Evolutionary conservation across 64 coral and sea anemone genomes (phyloP), one percentile per base, ranked within the genome.

Genomic region (Stichodactyla mertensii): DNA sequence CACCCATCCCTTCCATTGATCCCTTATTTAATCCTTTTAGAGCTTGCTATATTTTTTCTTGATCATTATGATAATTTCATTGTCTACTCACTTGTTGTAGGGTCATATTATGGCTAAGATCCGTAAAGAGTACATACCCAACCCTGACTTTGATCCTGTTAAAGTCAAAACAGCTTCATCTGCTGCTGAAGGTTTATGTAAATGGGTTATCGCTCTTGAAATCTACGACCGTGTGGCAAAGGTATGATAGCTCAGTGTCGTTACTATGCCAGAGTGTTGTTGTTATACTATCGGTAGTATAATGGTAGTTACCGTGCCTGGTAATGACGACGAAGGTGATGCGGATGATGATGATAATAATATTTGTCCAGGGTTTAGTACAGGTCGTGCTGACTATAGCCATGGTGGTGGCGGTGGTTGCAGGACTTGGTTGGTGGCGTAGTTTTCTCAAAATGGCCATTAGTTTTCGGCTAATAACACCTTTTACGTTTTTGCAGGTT

Each of bases 171-270:
- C 93, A 53, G 97, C 97, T 3, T 99, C 97, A 4, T 99, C 97
- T 18, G 97, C 97, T 19, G 97, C 97, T 19, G 97, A 99, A 77
- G 97, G 97, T 51, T 85, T 99, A 15, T 99, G 97, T 57, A 99
- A 99, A 84, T 99, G 97, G 97, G 93, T 99, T 6, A 89, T 91
- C 19, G 93, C 97, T 61, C 94, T 99, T 77, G 97, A 99, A 55
- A 99, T 99, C 52, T 99, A 99, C 15, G 97, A 99, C 79, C 93
- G 97, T 54, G 97, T 99, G 18, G 97, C 97, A 20, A 99, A 99
- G 90, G 97, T 97, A 93, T 61, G 13, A 61, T 16, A 61, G 59
- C 19, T 5, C 14, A 61, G 59, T 0, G 14, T 61, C 5, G 59
- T 45, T 45, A 45, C 28, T 45, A 45, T 45, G 36, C 36, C 28